These are phyloP conservation scores for Incurvaria masculella DNA, from an alignment of 2,888 invertebrate genomes.

Conservation along the genomic window DNA sequence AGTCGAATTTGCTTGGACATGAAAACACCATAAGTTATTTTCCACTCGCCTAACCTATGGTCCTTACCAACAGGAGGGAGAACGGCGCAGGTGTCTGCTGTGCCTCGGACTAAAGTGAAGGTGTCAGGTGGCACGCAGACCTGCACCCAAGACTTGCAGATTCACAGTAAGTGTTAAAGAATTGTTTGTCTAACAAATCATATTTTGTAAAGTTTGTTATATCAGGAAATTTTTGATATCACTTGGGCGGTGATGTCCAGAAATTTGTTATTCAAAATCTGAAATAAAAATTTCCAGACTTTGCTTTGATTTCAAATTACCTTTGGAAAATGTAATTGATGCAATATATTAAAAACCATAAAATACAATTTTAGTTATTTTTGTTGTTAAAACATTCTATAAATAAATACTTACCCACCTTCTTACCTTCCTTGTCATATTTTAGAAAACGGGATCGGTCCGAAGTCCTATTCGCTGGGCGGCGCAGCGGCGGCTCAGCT, in stretches of 20 bases:
- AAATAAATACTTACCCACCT: not conserved
- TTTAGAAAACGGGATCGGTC: conserved; percentile 69
- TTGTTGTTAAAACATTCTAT: not conserved
- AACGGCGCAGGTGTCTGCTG: conserved; percentile 82
- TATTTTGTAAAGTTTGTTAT: too few species aligned
- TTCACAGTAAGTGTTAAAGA: conserved; percentile 60
- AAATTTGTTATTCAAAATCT: too few species aligned
- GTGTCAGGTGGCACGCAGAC: conserved; percentile 90
- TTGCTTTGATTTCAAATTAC: not conserved
- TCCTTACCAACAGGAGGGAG: conserved; percentile 42
- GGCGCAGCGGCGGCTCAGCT: conserved; percentile 83
- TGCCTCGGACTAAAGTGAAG: conserved; percentile 83
- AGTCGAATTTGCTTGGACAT: too few species aligned
- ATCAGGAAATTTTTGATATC: too few species aligned
- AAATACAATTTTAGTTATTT: not conserved
- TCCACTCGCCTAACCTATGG: conserved; percentile 2
- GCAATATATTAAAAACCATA: not conserved
- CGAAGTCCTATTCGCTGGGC: conserved; percentile 81
- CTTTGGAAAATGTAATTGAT: not conserved
- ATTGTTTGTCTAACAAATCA: too few species aligned
- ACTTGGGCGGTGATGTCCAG: too few species aligned
- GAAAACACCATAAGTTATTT: too few species aligned
- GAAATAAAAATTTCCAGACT: too few species aligned
- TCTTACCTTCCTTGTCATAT: conserved; percentile 10
- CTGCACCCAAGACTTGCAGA: conserved; percentile 72